These are phyloP conservation scores for Prenolepis imparis DNA, from an alignment of 2,888 invertebrate species.

Conservation along the genomic window DNA sequence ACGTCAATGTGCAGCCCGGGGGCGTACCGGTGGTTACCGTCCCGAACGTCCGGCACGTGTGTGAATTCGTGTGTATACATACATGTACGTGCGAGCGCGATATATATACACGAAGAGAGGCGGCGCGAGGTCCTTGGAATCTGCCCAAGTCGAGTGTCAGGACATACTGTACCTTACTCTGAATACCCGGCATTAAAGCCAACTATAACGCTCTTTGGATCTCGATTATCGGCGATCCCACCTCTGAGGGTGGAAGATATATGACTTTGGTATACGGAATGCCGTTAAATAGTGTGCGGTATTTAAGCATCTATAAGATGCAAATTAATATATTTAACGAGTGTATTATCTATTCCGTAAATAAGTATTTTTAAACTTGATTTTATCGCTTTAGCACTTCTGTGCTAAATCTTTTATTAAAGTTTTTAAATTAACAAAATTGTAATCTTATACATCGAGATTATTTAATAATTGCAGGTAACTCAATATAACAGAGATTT, in stretches of 20 bases:
- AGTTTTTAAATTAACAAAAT: background rate
- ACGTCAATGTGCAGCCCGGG: constrained; percentile 76
- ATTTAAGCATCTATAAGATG: background rate
- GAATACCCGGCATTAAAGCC: constrained; percentile 73
- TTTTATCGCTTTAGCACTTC: background rate
- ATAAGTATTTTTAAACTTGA: too few species aligned
- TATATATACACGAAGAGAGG: constrained; percentile 24
- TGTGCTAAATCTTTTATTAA: background rate
- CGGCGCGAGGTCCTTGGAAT: constrained; percentile 45
- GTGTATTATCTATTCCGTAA: background rate
- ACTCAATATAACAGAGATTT: background rate
- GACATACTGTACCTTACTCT: constrained; percentile 57
- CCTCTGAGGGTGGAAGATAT: constrained; percentile 53
- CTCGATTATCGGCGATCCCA: constrained; percentile 70
- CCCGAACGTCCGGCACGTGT: constrained; percentile 43
- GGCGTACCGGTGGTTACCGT: constrained; percentile 71
- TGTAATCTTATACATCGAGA: background rate
- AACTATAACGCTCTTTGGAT: constrained; percentile 73
- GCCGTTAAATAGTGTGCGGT: constrained; percentile 29
- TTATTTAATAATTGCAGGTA: constrained; percentile 1
- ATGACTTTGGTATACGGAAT: constrained; percentile 50
- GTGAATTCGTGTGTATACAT: constrained; percentile 34
- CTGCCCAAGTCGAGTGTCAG: constrained; percentile 44
- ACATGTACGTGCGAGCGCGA: constrained; percentile 17
- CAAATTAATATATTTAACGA: constrained; percentile 21